A percentile compares a stretch with the other conserved stretches of the same genome.
Conservation (phyloP, 2,113 vertebrate species). For the Cynocephalus volans region DNA sequence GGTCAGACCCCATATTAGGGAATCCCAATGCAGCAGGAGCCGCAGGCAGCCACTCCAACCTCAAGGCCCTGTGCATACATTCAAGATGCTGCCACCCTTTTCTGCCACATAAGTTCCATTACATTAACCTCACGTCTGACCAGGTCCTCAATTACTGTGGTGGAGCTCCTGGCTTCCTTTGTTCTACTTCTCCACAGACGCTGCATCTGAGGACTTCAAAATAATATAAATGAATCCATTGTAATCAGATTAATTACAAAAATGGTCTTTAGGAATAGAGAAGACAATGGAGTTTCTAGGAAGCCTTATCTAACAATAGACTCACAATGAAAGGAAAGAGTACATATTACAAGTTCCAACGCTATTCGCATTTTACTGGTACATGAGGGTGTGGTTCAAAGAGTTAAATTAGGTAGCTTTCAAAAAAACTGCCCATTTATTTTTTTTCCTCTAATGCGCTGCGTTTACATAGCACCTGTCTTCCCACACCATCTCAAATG, state of each 20-base stretch:
- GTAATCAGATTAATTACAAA: background rate
- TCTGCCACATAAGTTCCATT: too few species aligned
- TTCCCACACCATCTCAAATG: background rate
- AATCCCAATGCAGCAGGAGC: background rate
- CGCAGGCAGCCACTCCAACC: background rate
- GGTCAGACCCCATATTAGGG: rapidly evolving
- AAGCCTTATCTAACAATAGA: background rate
- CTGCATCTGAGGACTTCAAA: background rate
- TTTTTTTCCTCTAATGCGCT: background rate
- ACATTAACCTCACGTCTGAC: background rate
- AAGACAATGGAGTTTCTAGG: background rate
- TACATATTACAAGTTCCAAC: background rate
- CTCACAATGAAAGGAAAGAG: background rate
- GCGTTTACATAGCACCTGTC: rapidly evolving
- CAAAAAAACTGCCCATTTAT: background rate
- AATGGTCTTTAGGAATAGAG: background rate
- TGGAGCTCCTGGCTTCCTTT: background rate
- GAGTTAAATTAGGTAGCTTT: background rate
- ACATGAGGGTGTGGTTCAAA: background rate
- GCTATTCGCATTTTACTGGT: background rate
- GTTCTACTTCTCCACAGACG: background rate
- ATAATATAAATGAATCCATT: background rate
- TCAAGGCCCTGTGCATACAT: background rate
- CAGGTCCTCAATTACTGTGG: rapidly evolving
- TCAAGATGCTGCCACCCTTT: too few species aligned